These are phyloP conservation scores for Pipistrellus pipistrellus DNA, from an alignment of 2,797 vertebrate species.

Conservation along the genomic window DNA sequence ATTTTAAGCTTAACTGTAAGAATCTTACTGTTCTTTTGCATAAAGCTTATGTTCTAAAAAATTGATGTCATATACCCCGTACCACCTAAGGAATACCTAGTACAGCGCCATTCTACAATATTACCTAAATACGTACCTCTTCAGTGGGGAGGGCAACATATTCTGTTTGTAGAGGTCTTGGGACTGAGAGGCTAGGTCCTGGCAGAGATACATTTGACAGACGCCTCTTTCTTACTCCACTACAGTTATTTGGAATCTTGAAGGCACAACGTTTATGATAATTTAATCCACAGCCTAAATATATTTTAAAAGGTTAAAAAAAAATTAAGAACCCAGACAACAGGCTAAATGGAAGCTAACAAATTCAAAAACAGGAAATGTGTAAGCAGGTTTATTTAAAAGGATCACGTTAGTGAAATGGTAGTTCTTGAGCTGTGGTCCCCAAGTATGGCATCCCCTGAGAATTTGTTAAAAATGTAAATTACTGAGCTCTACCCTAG, in stretches of 20 bases:
- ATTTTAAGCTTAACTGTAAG: background rate
- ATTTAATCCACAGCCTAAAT: constrained; percentile 96
- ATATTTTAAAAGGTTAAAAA: constrained; percentile 57
- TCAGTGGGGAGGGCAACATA: constrained; percentile 91
- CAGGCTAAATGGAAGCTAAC: background rate
- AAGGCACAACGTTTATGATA: constrained; percentile 99
- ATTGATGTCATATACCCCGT: background rate
- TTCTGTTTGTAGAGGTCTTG: constrained; percentile 92
- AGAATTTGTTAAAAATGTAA: constrained; percentile 12
- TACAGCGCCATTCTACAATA: background rate
- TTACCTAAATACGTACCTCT: constrained; percentile 90
- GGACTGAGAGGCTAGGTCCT: constrained; percentile 93
- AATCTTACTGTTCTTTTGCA: background rate
- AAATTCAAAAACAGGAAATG: constrained; percentile 30
- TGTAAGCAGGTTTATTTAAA: constrained; percentile 7
- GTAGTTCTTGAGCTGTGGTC: background rate
- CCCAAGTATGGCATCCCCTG: background rate
- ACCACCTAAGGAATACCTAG: constrained; percentile 27
- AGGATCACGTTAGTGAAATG: constrained; percentile 14
- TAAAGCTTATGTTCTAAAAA: constrained; percentile 3
- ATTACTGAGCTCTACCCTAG: background rate
- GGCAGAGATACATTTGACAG: constrained; percentile 97
- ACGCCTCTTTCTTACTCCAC: constrained; percentile 95
- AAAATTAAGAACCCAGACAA: constrained; percentile 42
- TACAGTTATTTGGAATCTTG: constrained; percentile 99